phyloP scores from a whole-genome alignment of 2,888 invertebrate genomes.

The Palloptera scutellata region DNA sequence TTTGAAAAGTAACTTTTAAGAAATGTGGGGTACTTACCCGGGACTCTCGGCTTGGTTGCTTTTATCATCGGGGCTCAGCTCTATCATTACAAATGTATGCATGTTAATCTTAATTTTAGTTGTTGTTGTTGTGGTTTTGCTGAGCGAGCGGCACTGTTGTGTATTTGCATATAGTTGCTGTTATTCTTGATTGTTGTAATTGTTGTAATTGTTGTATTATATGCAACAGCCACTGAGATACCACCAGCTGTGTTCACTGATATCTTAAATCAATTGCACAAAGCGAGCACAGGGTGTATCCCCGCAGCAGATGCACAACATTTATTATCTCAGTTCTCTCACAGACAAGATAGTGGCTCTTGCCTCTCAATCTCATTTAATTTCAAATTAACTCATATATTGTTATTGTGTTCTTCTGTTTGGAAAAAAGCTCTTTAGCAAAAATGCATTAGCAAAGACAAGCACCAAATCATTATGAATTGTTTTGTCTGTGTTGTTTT shows the following conservation, averaged over 20 bases:
- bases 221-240: constrained; percentile 86
- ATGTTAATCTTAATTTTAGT: too few species aligned
- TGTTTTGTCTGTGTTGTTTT: neutral
- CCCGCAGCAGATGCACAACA: constrained; percentile 74
- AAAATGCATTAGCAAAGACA: constrained; percentile 22
- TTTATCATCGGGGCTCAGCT: too few species aligned
- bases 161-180: too few species aligned
- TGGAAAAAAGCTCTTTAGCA: neutral
- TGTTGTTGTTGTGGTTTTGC: too few species aligned
- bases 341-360: too few species aligned
- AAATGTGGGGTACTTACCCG: too few species aligned
- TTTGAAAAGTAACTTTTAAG: too few species aligned
- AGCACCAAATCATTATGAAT: constrained; percentile 3
- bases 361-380: neutral
- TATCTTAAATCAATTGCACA: constrained; percentile 64
- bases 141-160: too few species aligned
- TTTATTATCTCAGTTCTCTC: neutral
- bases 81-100: too few species aligned
- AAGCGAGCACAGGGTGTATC: constrained; percentile 98
- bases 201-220: constrained; percentile 38
- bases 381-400: neutral
- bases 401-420: neutral
- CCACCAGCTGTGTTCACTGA: constrained; percentile 99
- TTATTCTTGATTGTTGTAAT: neutral
- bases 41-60: too few species aligned